Percentiles rank a stretch among this genome's conserved stretches.
These are phyloP conservation scores for Anticlea derivata DNA, from an alignment of 2,888 invertebrate genomes.

Conservation along the genomic window DNA sequence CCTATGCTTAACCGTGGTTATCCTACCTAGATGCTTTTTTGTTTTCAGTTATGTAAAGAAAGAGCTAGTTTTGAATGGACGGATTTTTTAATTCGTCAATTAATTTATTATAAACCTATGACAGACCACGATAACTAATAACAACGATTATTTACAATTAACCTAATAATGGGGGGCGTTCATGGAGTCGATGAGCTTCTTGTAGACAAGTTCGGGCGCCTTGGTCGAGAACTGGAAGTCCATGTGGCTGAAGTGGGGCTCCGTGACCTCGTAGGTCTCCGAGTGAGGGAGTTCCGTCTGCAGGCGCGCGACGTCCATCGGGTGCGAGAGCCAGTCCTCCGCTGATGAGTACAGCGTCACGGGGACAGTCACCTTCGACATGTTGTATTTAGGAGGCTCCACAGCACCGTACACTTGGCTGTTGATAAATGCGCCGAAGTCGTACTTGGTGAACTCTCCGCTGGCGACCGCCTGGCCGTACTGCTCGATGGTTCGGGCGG, in stretches of 20 bases:
- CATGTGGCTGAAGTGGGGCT: conserved; percentile 72
- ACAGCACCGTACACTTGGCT: conserved; percentile 61
- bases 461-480: conserved; percentile 77
- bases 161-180: conserved; percentile 41
- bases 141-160: conserved; percentile 39
- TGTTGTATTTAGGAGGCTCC: conserved; percentile 65
- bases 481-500: conserved; percentile 80
- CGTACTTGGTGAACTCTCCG: conserved; percentile 64
- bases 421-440: conserved; percentile 67
- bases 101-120: conserved; percentile 49
- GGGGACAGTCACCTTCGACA: conserved; percentile 66
- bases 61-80: conserved; percentile 43
- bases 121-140: conserved; percentile 41
- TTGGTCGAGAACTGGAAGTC: conserved; percentile 74
- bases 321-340: conserved; percentile 87
- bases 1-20: too few relatives aligned
- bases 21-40: too few relatives aligned
- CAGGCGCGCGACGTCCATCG: conserved; percentile 83
- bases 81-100: conserved; percentile 57
- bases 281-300: conserved; percentile 82
- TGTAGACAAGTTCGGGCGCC: conserved; percentile 64
- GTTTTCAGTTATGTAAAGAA: background rate
- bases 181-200: conserved; percentile 64
- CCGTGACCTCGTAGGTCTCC: conserved; percentile 80
- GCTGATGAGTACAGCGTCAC: conserved; percentile 69